Conservation (phyloP, 2,113 vertebrate species). For the Thunnus maccoyii region DNA sequence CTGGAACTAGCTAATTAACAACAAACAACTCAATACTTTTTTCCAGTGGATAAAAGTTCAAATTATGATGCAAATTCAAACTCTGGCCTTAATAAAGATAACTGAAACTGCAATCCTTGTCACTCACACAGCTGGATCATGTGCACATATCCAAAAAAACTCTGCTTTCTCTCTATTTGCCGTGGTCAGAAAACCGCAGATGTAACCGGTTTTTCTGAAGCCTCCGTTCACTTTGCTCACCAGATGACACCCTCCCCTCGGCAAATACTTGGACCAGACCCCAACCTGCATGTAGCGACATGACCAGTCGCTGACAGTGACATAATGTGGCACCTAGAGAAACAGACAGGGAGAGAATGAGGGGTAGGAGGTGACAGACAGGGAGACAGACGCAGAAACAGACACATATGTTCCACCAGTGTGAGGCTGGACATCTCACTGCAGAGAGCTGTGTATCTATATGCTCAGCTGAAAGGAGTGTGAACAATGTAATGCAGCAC, state of each 20-base stretch:
- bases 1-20: background rate
- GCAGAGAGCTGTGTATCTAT: conserved; percentile 41
- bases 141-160: background rate
- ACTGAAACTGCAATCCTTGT: background rate
- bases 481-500: conserved; percentile 54
- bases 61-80: background rate
- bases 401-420: conserved; percentile 47
- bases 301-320: conserved; percentile 69
- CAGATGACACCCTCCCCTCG: conserved; percentile 78
- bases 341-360: conserved; percentile 59
- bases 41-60: background rate
- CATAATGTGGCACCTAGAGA: conserved; percentile 71
- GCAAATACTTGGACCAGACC: conserved; percentile 61
- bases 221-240: conserved; percentile 65
- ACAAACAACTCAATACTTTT: background rate
- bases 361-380: conserved; percentile 53
- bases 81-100: background rate
- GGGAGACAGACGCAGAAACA: conserved; percentile 47
- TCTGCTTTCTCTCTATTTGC: background rate
- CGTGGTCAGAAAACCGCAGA: conserved; percentile 32
- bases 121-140: conserved; percentile 7
- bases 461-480: conserved; percentile 36
- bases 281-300: conserved; percentile 71
- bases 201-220: conserved; percentile 43
- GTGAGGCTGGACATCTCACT: conserved; percentile 27